A percentile compares a stretch with the other conserved stretches of the same genome.
These are phyloP conservation scores for Eutrigla gurnardus DNA, from an alignment of 2,797 vertebrate species.

Conservation along the genomic window DNA sequence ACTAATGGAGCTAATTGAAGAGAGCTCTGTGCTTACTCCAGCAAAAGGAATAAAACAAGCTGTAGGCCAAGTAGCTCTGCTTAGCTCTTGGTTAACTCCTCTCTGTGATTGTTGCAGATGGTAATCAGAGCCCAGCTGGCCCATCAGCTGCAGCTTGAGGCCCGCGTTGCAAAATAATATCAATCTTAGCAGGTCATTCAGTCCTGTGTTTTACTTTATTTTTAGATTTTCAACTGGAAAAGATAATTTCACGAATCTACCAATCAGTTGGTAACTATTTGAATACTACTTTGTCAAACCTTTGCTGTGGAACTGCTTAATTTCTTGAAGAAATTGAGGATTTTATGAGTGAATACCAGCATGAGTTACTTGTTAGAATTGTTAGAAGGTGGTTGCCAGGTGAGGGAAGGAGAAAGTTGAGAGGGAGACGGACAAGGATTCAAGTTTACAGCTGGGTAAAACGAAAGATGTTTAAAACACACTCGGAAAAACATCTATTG, in stretches of 20 bases:
- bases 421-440: constrained; percentile 47
- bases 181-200: constrained; percentile 41
- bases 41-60: constrained; percentile 60
- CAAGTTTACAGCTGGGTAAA: constrained; percentile 65
- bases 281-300: background rate
- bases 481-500: constrained; percentile 18
- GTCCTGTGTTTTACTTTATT: constrained; percentile 45
- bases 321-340: background rate
- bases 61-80: constrained; percentile 51
- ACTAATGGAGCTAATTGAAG: constrained; percentile 55
- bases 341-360: background rate
- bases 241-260: constrained; percentile 27
- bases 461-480: constrained; percentile 33
- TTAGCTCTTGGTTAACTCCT: constrained; percentile 54
- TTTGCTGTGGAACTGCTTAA: background rate
- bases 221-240: constrained; percentile 26
- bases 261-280: background rate
- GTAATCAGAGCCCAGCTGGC: constrained; percentile 72
- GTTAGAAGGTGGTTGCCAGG: constrained; percentile 41
- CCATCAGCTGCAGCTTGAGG: constrained; percentile 52
- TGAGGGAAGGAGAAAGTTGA: constrained; percentile 42
- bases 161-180: constrained; percentile 64
- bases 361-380: constrained; percentile 8
- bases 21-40: constrained; percentile 43
- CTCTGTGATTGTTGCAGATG: constrained; percentile 73